Evolutionary conservation across 2,888 invertebrate species (phyloP).

Genomic region (Chrysodeixis includens): DNA sequence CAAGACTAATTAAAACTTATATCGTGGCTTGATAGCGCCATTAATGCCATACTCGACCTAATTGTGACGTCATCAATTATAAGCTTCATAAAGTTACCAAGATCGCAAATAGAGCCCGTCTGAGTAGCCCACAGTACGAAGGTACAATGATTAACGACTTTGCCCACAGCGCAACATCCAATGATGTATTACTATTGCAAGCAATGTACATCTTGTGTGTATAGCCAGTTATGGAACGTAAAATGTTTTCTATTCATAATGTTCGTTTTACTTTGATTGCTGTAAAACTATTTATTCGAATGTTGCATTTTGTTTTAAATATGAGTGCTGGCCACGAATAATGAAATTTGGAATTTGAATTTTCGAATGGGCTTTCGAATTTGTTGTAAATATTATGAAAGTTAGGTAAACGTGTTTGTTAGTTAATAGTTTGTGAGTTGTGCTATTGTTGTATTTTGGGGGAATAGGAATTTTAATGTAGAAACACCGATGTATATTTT

Average conservation of each 20-base stretch:
- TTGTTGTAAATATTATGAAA: neutral
- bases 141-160: slow-evolving; percentile 4
- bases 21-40: neutral
- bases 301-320: neutral
- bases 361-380: neutral
- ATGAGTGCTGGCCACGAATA: neutral
- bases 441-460: neutral
- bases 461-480: neutral
- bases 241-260: neutral
- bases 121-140: neutral
- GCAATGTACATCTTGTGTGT: neutral
- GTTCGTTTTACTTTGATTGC: neutral
- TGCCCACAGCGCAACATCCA: slow-evolving; percentile 2
- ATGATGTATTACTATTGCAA: slow-evolving; percentile 6
- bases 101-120: neutral
- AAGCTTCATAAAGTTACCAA: slow-evolving; percentile 3
- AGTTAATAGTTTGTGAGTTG: neutral
- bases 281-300: neutral
- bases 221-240: neutral
- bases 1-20: slow-evolving; percentile 7
- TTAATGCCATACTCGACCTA: neutral
- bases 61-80: slow-evolving; percentile 6
- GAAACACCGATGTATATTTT: no score
- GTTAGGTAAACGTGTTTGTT: neutral
- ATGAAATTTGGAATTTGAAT: neutral